Percentiles rank a stretch among this genome's conserved stretches.
phyloP scores from a whole-genome alignment of 2,888 invertebrate genomes.

The Zonitis immaculata region DNA sequence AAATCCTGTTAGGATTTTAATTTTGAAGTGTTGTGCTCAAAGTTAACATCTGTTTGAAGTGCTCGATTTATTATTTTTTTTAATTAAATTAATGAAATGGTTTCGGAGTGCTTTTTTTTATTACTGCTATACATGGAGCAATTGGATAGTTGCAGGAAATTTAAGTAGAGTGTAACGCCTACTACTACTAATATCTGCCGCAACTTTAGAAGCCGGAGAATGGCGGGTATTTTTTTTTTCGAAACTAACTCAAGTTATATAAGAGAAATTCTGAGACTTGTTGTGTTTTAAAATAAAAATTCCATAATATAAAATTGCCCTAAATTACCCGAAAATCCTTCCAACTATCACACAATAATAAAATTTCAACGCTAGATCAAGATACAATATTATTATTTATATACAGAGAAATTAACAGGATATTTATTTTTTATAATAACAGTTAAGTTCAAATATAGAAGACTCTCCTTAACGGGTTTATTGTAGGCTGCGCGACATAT shows the following conservation, averaged over 20 bases:
- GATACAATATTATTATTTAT: not conserved
- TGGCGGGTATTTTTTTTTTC: slow-evolving; percentile 13
- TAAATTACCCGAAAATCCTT: not conserved
- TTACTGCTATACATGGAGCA: not conserved
- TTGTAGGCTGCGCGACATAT: not conserved
- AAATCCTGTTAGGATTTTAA: not conserved
- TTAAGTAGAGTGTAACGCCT: slow-evolving; percentile 3
- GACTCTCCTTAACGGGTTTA: slow-evolving; percentile 6
- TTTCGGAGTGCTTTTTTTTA: slow-evolving; percentile 4
- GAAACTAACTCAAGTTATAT: slow-evolving; percentile 9
- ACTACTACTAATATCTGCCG: not conserved
- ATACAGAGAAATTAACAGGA: not conserved
- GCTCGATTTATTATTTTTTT: no score
- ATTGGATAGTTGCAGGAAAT: slow-evolving; percentile 5
- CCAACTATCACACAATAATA: not conserved
- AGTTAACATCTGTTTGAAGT: slow-evolving; percentile 7
- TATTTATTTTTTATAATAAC: slow-evolving; percentile 1
- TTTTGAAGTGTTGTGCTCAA: slow-evolving; percentile 3
- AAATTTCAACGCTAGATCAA: slow-evolving; percentile 8
- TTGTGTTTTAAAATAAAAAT: slow-evolving; percentile 2
- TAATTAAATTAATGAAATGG: slow-evolving; percentile 6
- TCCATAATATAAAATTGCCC: not conserved
- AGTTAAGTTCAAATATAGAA: slow-evolving; percentile 11
- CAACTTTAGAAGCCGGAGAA: slow-evolving; percentile 7
- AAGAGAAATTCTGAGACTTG: slow-evolving; percentile 9